Percentiles rank a stretch among this genome's conserved stretches.
phyloP scores from a whole-genome alignment of 2,888 invertebrate genomes.

The Callimorpha dominula region DNA sequence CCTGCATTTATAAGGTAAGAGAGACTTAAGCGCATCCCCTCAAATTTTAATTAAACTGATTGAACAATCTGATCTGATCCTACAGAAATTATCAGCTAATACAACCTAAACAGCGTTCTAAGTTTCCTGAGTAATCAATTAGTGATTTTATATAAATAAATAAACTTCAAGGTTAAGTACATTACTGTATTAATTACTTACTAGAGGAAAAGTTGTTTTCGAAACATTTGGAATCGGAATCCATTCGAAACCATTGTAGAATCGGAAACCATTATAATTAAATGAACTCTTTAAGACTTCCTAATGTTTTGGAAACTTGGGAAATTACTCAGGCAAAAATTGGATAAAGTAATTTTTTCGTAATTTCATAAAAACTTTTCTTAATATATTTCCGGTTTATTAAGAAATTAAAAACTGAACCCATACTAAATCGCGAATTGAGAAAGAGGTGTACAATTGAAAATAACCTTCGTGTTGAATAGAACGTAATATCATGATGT shows the following conservation, averaged over 20 bases:
- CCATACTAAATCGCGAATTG: neutral
- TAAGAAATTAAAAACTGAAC: neutral
- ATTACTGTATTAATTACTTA: too few relatives aligned
- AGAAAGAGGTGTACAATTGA: neutral
- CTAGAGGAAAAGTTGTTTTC: too few relatives aligned
- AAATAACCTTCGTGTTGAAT: neutral
- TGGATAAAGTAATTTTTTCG: neutral
- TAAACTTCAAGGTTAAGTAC: neutral
- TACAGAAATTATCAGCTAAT: neutral
- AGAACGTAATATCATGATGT: neutral
- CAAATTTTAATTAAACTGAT: too few relatives aligned
- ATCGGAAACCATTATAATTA: neutral
- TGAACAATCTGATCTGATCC: neutral
- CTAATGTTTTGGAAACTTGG: neutral
- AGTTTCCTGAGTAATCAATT: neutral
- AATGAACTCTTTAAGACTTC: neutral
- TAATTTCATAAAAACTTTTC: neutral
- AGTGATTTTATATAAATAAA: neutral
- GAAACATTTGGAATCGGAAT: neutral
- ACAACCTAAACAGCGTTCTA: neutral
- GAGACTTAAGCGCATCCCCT: too few relatives aligned
- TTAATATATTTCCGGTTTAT: neutral
- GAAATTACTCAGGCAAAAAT: neutral
- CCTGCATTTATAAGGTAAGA: too few relatives aligned
- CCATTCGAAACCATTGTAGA: too few relatives aligned